These are phyloP conservation scores for Hesperia comma DNA, from an alignment of 2,888 invertebrate species.

Conservation along the genomic window DNA sequence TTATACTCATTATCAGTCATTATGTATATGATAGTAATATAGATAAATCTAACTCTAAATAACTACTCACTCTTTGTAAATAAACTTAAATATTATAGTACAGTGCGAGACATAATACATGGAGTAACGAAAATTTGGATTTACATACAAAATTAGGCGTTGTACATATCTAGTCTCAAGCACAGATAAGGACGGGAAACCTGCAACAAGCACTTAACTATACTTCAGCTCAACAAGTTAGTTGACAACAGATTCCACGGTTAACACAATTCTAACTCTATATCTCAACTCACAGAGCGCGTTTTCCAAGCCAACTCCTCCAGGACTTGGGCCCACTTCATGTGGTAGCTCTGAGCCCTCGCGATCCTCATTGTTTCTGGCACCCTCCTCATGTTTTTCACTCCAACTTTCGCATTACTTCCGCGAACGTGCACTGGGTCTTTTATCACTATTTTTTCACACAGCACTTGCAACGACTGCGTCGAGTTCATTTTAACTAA, in stretches of 20 bases:
- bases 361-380: conserved; percentile 38
- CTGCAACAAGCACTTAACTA: conserved; percentile 31
- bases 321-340: conserved; percentile 70
- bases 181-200: background rate
- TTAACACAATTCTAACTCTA: conserved; percentile 25
- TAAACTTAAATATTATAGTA: too few species aligned
- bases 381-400: conserved; percentile 39
- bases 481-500: conserved; percentile 52
- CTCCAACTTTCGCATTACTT: conserved; percentile 37
- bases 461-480: conserved; percentile 46
- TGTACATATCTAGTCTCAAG: conserved; percentile 3
- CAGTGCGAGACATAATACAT: too few species aligned
- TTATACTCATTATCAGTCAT: too few species aligned
- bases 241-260: conserved; percentile 4
- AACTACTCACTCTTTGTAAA: too few species aligned
- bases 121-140: background rate
- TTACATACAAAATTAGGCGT: conserved; percentile 2
- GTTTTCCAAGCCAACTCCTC: conserved; percentile 69
- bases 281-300: conserved; percentile 57
- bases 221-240: conserved; percentile 25
- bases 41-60: too few species aligned
- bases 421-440: conserved; percentile 5
- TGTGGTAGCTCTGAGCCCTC: conserved; percentile 53
- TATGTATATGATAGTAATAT: too few species aligned
- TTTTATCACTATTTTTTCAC: conserved; percentile 50